Evolutionary conservation across 2,797 vertebrate species (phyloP).

Genomic region (Anas capensis): DNA sequence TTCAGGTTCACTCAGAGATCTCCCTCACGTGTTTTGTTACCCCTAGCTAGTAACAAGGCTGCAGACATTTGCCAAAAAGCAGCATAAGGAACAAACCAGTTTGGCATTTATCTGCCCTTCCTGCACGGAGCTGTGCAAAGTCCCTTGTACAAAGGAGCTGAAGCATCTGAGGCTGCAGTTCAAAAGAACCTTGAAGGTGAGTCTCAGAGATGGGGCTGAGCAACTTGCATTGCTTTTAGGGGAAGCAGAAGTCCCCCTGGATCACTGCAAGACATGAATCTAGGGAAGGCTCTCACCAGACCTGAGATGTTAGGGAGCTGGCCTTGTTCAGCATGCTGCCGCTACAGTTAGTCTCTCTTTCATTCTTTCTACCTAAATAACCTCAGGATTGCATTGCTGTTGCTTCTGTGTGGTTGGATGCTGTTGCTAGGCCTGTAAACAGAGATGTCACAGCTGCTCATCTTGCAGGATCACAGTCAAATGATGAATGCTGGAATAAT

Average conservation of each 20-base stretch:
- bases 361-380: background rate
- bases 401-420: background rate
- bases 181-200: background rate
- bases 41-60: background rate
- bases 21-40: background rate
- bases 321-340: background rate
- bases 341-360: background rate
- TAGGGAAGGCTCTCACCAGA: background rate
- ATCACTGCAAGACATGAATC: background rate
- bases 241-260: background rate
- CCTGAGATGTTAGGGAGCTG: background rate
- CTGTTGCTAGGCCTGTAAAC: background rate
- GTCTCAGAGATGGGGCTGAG: background rate
- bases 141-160: background rate
- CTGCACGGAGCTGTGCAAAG: background rate
- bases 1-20: background rate
- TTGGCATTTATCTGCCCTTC: background rate
- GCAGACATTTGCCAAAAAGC: background rate
- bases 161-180: background rate
- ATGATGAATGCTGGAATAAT: background rate
- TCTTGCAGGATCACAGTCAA: background rate
- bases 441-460: background rate
- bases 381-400: background rate
- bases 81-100: background rate
- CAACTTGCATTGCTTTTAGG: background rate